Percentiles rank a stretch among this genome's conserved stretches.
Evolutionary conservation across 2,113 vertebrate genomes (phyloP).

Genomic region (Eretmochelys imbricata): DNA sequence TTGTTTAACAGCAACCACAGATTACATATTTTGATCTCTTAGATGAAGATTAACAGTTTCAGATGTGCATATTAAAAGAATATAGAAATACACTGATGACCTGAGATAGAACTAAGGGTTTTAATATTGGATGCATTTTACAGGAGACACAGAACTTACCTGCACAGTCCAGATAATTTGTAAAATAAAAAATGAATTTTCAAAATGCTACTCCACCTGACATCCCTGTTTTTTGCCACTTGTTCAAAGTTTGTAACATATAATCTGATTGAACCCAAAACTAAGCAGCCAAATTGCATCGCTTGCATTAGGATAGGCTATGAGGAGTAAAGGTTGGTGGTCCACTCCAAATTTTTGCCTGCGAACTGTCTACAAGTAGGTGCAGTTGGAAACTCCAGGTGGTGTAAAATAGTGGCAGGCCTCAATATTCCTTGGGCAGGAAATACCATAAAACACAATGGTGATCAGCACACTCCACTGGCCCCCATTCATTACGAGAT

Average conservation of each 20-base stretch:
- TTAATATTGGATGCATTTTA: neutral
- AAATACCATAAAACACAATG: neutral
- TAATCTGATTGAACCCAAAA: conserved; percentile 40
- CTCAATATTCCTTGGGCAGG: neutral
- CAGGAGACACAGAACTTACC: neutral
- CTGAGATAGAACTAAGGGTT: neutral
- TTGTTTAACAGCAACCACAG: neutral
- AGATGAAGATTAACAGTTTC: neutral
- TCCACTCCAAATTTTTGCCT: conserved; percentile 14
- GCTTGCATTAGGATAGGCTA: neutral
- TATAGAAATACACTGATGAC: neutral
- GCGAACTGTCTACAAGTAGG: neutral
- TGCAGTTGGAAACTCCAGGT: neutral
- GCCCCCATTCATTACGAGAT: neutral
- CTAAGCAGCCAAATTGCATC: conserved; percentile 17
- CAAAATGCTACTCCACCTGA: conserved; percentile 2
- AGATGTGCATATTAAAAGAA: neutral
- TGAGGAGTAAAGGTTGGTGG: neutral
- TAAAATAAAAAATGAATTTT: conserved; percentile 15
- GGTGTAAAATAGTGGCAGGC: neutral
- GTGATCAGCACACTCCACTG: neutral
- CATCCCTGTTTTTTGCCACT: neutral
- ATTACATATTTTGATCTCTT: neutral
- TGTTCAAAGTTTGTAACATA: neutral
- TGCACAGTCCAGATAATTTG: neutral